These are phyloP conservation scores for Bedellia somnulentella DNA, from an alignment of 2,888 invertebrate species.

Conservation along the genomic window DNA sequence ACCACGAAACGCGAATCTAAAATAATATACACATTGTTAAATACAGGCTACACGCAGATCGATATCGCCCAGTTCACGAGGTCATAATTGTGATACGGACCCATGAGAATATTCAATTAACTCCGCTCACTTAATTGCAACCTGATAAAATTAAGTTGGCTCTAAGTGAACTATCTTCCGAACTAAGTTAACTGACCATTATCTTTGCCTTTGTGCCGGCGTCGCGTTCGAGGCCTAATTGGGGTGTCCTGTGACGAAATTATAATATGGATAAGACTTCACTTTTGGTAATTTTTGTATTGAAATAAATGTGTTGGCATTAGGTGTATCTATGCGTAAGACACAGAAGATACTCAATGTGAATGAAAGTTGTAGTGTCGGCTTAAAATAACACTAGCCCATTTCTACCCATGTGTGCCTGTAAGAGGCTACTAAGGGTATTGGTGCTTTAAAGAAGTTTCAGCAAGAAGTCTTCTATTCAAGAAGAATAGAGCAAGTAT, in stretches of 20 bases:
- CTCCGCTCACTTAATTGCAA: conserved; percentile 51
- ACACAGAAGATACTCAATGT: too few species aligned
- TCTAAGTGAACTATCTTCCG: conserved; percentile 58
- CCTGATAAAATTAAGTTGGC: conserved; percentile 56
- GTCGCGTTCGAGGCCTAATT: conserved; percentile 44
- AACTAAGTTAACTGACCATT: conserved; percentile 60
- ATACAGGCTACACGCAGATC: conserved; percentile 17
- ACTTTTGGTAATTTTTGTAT: too few species aligned
- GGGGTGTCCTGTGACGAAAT: conserved; percentile 21
- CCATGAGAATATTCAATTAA: conserved; percentile 58
- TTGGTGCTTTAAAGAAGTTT: too few species aligned
- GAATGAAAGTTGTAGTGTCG: too few species aligned
- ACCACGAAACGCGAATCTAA: too few species aligned
- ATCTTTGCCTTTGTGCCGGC: conserved; percentile 55
- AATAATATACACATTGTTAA: background rate
- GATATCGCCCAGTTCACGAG: conserved; percentile 42
- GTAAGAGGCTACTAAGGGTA: too few species aligned
- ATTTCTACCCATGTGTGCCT: too few species aligned
- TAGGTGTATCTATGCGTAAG: too few species aligned
- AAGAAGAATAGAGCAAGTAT: background rate
- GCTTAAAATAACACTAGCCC: too few species aligned
- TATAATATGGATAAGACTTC: conserved; percentile 17
- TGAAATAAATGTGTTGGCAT: too few species aligned
- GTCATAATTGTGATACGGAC: conserved; percentile 48
- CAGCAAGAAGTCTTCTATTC: too few species aligned